These are phyloP conservation scores for Perizoma affinitatum DNA, from an alignment of 2,888 invertebrate species.

Conservation along the genomic window DNA sequence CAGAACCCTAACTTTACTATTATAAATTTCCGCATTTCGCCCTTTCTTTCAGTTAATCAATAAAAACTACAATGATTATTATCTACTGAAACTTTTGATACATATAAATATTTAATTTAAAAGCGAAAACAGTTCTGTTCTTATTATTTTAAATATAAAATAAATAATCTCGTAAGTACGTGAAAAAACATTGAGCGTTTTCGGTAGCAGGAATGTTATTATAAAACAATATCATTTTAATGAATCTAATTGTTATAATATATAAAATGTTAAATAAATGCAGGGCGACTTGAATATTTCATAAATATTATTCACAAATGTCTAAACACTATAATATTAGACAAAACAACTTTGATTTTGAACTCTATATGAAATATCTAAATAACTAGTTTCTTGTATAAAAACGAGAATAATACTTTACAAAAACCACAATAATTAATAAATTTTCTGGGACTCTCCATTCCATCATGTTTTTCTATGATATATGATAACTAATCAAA, in stretches of 20 bases:
- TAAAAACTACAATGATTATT: slow-evolving; percentile 12
- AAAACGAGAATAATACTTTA: slow-evolving; percentile 44
- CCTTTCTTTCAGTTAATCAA: neutral
- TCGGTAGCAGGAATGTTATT: slow-evolving; percentile 47
- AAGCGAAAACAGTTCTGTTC: slow-evolving; percentile 3
- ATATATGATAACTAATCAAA: slow-evolving; percentile 23
- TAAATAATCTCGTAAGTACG: slow-evolving; percentile 59
- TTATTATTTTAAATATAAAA: slow-evolving; percentile 15
- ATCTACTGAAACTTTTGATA: slow-evolving; percentile 18
- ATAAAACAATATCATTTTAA: neutral
- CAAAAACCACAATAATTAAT: slow-evolving; percentile 21
- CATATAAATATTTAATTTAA: neutral
- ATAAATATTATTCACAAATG: slow-evolving; percentile 1
- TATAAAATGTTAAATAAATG: slow-evolving; percentile 22
- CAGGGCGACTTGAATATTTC: slow-evolving; percentile 22
- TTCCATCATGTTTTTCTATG: slow-evolving; percentile 12
- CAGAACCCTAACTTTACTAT: neutral
- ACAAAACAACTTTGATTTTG: neutral
- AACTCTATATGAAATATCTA: slow-evolving; percentile 3
- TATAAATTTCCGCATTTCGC: slow-evolving; percentile 15
- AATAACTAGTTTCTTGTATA: slow-evolving; percentile 12
- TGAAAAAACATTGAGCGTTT: slow-evolving; percentile 45
- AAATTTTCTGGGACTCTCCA: neutral
- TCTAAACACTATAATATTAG: slow-evolving; percentile 1
- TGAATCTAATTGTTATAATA: neutral